These are phyloP conservation scores for Limulus polyphemus DNA, from an alignment of 2,888 invertebrate genomes.

Conservation along the genomic window DNA sequence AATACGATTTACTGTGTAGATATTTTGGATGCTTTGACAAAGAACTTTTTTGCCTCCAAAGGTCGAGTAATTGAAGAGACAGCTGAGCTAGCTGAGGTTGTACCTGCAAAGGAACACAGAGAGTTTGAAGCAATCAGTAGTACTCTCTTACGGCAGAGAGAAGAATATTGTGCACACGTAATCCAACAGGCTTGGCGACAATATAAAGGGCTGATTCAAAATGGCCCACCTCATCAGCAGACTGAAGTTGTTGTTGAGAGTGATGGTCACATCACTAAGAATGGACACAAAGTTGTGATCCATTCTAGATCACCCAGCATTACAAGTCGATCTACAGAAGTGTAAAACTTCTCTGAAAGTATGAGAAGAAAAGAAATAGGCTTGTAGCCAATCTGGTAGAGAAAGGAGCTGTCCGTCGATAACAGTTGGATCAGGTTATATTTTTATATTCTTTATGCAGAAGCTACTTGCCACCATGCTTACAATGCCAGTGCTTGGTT, in stretches of 20 bases:
- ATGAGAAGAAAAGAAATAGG: too few species aligned
- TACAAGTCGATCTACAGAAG: conserved; percentile 68
- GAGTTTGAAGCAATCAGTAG: conserved; percentile 91
- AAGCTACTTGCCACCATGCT: background rate
- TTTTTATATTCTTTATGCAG: conserved; percentile 22
- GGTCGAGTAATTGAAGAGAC: conserved; percentile 89
- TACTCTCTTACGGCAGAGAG: conserved; percentile 87
- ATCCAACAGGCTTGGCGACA: conserved; percentile 93
- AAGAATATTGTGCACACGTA: conserved; percentile 88
- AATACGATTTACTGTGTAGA: conserved; percentile 97
- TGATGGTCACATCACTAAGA: conserved; percentile 69
- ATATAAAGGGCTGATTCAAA: conserved; percentile 54
- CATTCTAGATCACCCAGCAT: conserved; percentile 74
- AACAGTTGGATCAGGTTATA: conserved; percentile 10
- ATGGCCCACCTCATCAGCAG: conserved; percentile 41
- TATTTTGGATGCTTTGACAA: conserved; percentile 92
- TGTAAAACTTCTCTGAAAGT: conserved; percentile 45
- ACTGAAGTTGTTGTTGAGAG: conserved; percentile 74
- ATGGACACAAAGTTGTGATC: conserved; percentile 72
- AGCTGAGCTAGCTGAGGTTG: conserved; percentile 64
- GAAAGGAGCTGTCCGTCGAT: too few species aligned
- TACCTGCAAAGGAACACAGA: conserved; percentile 68
- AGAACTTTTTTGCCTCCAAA: conserved; percentile 95
- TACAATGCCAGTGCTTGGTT: too few species aligned
- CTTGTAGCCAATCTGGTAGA: too few species aligned